Evolutionary conservation across 2,797 vertebrate species (phyloP).

Genomic region (Chaetophractus vellerosus): DNA sequence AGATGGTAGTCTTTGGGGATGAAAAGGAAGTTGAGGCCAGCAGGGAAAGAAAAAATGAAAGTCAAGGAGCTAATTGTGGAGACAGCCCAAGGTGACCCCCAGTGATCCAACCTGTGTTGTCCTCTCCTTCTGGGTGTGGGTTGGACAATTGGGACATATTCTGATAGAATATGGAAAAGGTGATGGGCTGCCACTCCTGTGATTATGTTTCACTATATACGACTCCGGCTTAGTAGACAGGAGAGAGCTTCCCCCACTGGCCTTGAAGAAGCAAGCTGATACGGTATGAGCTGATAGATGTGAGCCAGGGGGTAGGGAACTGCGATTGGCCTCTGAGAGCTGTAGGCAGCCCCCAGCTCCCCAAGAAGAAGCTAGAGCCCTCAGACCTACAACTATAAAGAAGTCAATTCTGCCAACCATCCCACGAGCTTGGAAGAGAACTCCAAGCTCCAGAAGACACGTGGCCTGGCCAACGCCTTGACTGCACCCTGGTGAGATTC

Average conservation of each 20-base stretch:
- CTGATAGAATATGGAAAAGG: not conserved
- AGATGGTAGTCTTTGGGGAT: not conserved
- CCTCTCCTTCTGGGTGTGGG: not conserved
- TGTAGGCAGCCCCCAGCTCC: not conserved
- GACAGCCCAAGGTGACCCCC: not conserved
- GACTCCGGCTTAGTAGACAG: not conserved
- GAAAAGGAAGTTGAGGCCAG: not conserved
- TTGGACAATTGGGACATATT: not conserved
- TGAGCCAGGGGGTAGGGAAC: not conserved
- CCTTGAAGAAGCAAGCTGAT: not conserved
- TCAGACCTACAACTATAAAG: not conserved
- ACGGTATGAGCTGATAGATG: not conserved
- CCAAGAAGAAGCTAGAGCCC: not conserved
- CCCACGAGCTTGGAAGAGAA: not conserved
- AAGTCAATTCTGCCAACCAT: not conserved
- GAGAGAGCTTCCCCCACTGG: not conserved
- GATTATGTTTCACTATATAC: not conserved
- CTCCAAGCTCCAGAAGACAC: not conserved
- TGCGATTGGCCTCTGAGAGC: not conserved
- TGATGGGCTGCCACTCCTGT: too few species aligned
- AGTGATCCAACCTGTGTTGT: not conserved
- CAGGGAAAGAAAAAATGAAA: not conserved
- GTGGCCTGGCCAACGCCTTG: accelerated
- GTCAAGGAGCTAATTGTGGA: not conserved
- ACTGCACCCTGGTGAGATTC: not conserved